These are phyloP conservation scores for Enteromius argenteus DNA, from an alignment of 2,797 vertebrate species.

Conservation along the genomic window DNA sequence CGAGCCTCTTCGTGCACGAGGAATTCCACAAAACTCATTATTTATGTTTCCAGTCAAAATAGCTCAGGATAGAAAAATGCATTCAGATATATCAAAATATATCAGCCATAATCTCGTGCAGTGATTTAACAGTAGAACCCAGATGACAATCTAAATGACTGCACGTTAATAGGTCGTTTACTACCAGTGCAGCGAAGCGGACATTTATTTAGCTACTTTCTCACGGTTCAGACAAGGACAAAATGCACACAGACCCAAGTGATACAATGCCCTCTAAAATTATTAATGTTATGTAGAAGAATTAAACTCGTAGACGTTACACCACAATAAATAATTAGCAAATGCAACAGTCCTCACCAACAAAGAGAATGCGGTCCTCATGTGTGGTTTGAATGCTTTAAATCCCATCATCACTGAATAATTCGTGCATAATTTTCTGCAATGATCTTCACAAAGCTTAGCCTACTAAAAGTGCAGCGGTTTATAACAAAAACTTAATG, in stretches of 20 bases:
- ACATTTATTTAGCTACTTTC: slow-evolving; percentile 48
- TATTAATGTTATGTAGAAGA: background rate
- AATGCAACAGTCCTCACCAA: slow-evolving; percentile 14
- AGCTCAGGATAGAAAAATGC: background rate
- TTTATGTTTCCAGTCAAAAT: background rate
- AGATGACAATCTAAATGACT: slow-evolving; percentile 16
- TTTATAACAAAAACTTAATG: background rate
- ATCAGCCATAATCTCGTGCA: background rate
- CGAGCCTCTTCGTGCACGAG: background rate
- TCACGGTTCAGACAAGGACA: slow-evolving; percentile 55
- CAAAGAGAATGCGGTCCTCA: slow-evolving; percentile 13
- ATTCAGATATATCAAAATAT: background rate
- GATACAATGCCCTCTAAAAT: background rate
- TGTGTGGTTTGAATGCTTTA: slow-evolving; percentile 22
- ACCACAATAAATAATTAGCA: background rate
- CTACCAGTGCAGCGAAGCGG: slow-evolving; percentile 16
- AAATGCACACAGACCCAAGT: background rate
- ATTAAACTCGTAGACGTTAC: background rate
- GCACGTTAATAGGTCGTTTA: background rate
- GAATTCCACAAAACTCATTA: background rate
- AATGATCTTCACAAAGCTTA: background rate
- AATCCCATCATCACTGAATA: slow-evolving; percentile 12
- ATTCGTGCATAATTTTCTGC: background rate
- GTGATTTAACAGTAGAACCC: background rate
- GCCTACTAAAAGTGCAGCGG: background rate